Conservation (phyloP, 2,888 invertebrate genomes). For the Thereva unica region DNA sequence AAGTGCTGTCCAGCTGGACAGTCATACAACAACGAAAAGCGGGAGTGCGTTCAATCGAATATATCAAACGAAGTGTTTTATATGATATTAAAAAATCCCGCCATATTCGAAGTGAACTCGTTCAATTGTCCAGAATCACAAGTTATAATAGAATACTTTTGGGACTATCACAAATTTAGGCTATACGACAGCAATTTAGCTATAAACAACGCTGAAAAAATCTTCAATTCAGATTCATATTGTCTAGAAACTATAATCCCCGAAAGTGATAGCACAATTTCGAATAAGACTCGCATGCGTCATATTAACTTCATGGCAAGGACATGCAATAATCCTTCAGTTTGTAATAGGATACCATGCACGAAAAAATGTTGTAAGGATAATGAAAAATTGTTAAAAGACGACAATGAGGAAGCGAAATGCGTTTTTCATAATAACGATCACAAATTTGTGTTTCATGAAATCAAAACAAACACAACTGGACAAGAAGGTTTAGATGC, state of each 20-base stretch:
- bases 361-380: slow-evolving; percentile 53
- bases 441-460: slow-evolving; percentile 46
- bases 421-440: slow-evolving; percentile 48
- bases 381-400: slow-evolving; percentile 50
- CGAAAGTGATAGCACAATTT: slow-evolving; percentile 9
- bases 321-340: slow-evolving; percentile 40
- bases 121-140: slow-evolving; percentile 48
- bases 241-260: slow-evolving; percentile 51
- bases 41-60: slow-evolving; percentile 45
- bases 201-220: slow-evolving; percentile 43
- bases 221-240: slow-evolving; percentile 45
- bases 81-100: slow-evolving; percentile 46
- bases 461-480: slow-evolving; percentile 41
- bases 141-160: slow-evolving; percentile 52
- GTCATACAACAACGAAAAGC: slow-evolving; percentile 46
- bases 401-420: slow-evolving; percentile 45
- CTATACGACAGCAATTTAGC: slow-evolving; percentile 44
- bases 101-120: slow-evolving; percentile 48
- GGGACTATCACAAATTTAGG: slow-evolving; percentile 45
- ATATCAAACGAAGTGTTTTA: slow-evolving; percentile 43
- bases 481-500: no score
- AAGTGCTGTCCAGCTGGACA: slow-evolving; percentile 54
- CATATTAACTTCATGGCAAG: slow-evolving; percentile 34
- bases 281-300: neutral
- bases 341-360: slow-evolving; percentile 51